These are phyloP conservation scores for Heliconius ismenius DNA, from an alignment of 2,888 invertebrate genomes.

Conservation along the genomic window DNA sequence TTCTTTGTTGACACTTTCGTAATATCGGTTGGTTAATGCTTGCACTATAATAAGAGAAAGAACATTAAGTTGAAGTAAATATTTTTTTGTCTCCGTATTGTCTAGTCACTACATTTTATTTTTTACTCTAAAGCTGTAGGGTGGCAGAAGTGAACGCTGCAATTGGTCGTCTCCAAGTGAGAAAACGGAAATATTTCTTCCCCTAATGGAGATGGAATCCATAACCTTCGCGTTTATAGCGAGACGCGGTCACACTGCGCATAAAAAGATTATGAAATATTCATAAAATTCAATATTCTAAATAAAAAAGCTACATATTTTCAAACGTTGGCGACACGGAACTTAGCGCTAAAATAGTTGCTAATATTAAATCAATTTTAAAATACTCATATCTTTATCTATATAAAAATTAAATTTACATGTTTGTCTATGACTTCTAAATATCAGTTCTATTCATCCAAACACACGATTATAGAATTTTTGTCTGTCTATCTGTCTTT, in stretches of 20 bases:
- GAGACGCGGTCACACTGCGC: background rate
- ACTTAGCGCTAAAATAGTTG: background rate
- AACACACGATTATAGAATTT: background rate
- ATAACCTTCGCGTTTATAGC: background rate
- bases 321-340: background rate
- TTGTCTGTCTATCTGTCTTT: background rate
- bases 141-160: no score
- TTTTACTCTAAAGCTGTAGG: no score
- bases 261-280: background rate
- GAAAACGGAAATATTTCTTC: background rate
- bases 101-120: no score
- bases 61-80: background rate
- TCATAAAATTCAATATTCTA: background rate
- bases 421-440: no score
- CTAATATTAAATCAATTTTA: background rate
- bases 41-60: constrained; percentile 3
- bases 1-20: constrained; percentile 39
- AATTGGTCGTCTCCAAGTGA: no score
- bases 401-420: no score
- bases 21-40: constrained; percentile 6
- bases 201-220: background rate
- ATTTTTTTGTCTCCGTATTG: background rate
- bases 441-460: no score
- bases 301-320: background rate
- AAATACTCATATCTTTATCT: background rate